phyloP scores from a whole-genome alignment of 64 coral and sea anemone species.

The Platygyra sinensis region DNA sequence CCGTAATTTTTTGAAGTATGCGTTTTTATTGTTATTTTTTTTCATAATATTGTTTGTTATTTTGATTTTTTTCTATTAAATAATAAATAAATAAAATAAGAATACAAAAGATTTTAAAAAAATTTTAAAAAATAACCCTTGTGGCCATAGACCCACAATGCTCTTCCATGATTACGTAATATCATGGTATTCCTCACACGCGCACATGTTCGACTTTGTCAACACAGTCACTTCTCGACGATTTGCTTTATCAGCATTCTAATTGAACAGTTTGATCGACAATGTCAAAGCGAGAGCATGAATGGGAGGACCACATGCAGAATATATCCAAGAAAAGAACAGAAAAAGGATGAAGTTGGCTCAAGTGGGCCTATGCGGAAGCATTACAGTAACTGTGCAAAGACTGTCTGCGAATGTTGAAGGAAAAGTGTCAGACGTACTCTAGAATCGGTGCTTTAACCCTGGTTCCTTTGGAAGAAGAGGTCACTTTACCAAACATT shows the following conservation, averaged over 20 bases:
- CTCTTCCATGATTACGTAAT: conserved; percentile 26
- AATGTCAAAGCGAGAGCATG: conserved; percentile 51
- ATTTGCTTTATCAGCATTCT: neutral
- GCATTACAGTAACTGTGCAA: conserved; percentile 65
- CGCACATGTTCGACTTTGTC: no score
- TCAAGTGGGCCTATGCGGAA: conserved; percentile 3
- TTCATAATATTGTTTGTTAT: no score
- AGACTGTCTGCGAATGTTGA: conserved; percentile 55
- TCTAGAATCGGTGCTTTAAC: conserved; percentile 66
- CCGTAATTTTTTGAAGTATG: no score
- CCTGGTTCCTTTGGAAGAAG: conserved; percentile 48
- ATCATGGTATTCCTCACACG: neutral
- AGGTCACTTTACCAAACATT: conserved; percentile 60
- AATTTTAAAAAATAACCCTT: conserved; percentile 30
- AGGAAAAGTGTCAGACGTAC: conserved; percentile 80
- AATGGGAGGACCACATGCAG: conserved; percentile 69
- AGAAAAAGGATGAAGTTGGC: conserved; percentile 22
- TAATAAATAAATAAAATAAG: no score
- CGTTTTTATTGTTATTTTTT: no score
- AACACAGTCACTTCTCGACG: neutral
- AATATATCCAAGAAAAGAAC: conserved; percentile 57
- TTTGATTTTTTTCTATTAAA: no score
- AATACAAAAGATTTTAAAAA: no score
- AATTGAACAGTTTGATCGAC: neutral
- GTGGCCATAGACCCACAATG: conserved; percentile 56